A percentile compares a stretch with the other conserved stretches of the same genome.
Conservation (phyloP, 2,888 invertebrate species). For the Rhingia campestris region DNA sequence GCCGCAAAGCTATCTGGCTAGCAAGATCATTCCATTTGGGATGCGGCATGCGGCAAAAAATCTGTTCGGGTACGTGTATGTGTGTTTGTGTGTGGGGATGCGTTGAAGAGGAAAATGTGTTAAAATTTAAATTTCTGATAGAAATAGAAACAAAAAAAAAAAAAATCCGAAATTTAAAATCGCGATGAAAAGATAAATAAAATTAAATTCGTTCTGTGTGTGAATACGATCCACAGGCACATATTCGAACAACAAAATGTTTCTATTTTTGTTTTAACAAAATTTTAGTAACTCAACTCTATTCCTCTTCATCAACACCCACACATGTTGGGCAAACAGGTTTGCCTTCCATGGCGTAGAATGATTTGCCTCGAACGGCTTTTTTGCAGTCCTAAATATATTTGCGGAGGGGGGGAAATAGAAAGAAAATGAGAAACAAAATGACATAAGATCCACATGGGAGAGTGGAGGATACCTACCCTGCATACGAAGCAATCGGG, state of each 20-base stretch:
- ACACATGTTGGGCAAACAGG: conserved; percentile 97
- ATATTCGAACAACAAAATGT: conserved; percentile 41
- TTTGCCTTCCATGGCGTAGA: conserved; percentile 98
- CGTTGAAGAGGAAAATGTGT: conserved; percentile 57
- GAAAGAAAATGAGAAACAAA: conserved; percentile 16
- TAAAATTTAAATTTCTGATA: conserved; percentile 21
- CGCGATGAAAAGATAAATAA: conserved; percentile 30
- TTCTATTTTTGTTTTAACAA: conserved; percentile 31
- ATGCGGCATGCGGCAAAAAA: conserved; percentile 48
- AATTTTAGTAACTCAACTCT: conserved; percentile 65
- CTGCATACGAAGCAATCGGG: conserved; percentile 99
- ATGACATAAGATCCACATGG: conserved; percentile 25
- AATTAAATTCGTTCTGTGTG: conserved; percentile 35
- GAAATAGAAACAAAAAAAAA: conserved; percentile 35
- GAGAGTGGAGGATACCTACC: conserved; percentile 86
- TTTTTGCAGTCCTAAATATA: conserved; percentile 94
- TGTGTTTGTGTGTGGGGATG: conserved; percentile 26
- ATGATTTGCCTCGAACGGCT: conserved; percentile 96
- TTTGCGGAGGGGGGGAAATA: not conserved
- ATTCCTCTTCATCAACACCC: conserved; percentile 93
- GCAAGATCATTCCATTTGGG: conserved; percentile 54
- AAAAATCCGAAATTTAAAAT: conserved; percentile 22
- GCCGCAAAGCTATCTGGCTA: conserved; percentile 42
- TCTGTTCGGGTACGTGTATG: conserved; percentile 26
- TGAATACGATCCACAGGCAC: conserved; percentile 52